Base-by-base conservation (phyloP, 2,888 invertebrate genomes). In the Synanthedon myopaeformis region DNA sequence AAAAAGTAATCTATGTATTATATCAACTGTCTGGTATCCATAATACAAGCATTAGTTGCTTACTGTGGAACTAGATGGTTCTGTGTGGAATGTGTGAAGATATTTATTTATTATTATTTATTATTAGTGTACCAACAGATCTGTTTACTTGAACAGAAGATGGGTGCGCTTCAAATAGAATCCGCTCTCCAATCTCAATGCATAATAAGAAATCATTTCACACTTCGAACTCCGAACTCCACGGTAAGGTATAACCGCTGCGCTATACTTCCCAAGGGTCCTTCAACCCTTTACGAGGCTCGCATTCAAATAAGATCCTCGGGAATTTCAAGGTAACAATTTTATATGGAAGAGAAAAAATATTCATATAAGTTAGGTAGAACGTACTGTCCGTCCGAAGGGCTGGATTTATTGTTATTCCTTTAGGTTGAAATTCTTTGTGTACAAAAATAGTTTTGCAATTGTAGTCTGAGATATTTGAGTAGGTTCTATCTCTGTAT, bases 251-350 rank as follows among this genome's bases (percentile, higher is more conserved):
- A 45, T 13, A 45, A 45, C 45, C 13, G 14, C 45, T 45, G 14
- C 45, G 45, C 45, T 45, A 45, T 17, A 13, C 52, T 35, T 49
- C 68, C 63, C 64, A 50, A 65, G 67, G 60, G 72, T 56, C 55
- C 64, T 64, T 55, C 58, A 61, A 56, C 60, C 57, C 63, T 66
- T 64, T 63, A 65, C 64, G 58, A 61, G 54, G 54, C 58, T 57
- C 58, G 58, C 64, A 65, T 70, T 67, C 64, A 65, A 61, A 68
- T 68, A 67, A 64, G 66, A 69, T 67, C 58, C 55, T 45, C 45
- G 45, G 5, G 45, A 45, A 45, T 13, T 45, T 45, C 13, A 45
- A 13, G 45, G 45, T 13, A 45, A 45, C 45, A 45, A 45, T 45
- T 45, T 45, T 45, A 45, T 14, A 45, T 45, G 13, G 12, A 45